Evolutionary conservation across 2,888 invertebrate genomes (phyloP).

Genomic region (Microplitis deprimator): DNA sequence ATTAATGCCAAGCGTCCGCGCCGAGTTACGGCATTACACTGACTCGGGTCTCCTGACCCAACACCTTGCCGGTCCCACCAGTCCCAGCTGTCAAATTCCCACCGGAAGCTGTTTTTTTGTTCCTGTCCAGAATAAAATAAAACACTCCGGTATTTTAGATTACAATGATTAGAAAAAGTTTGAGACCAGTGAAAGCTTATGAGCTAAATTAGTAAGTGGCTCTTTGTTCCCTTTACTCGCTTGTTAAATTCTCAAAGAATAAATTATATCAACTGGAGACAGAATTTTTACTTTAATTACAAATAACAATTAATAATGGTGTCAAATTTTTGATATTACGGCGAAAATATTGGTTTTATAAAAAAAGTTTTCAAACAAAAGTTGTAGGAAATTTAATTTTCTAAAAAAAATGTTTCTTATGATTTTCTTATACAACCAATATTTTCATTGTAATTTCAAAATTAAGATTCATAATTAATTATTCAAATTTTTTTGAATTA

Average conservation of each 20-base stretch:
- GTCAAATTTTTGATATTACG: no score
- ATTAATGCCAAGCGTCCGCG: constrained; percentile 1
- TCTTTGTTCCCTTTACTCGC: background rate
- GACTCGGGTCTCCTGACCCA: background rate
- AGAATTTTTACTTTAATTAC: no score
- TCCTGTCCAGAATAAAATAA: background rate
- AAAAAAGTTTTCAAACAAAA: no score
- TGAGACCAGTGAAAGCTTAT: background rate
- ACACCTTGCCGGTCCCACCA: background rate
- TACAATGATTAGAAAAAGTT: background rate
- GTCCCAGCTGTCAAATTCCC: background rate
- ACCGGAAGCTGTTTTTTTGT: background rate
- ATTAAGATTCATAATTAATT: no score
- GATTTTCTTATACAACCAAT: no score
- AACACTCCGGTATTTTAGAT: background rate
- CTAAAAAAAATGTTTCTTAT: no score
- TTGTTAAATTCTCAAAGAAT: background rate
- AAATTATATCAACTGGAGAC: background rate
- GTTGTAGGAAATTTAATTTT: no score
- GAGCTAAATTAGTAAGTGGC: background rate
- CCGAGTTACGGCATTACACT: constrained; percentile 10
- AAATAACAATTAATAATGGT: no score
- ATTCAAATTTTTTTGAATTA: no score
- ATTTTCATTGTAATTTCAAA: no score
- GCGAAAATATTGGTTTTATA: no score